Evolutionary conservation across 2,797 vertebrate species (phyloP), one percentile per base, ranked within the genome.

Genomic region (Betta splendens): DNA sequence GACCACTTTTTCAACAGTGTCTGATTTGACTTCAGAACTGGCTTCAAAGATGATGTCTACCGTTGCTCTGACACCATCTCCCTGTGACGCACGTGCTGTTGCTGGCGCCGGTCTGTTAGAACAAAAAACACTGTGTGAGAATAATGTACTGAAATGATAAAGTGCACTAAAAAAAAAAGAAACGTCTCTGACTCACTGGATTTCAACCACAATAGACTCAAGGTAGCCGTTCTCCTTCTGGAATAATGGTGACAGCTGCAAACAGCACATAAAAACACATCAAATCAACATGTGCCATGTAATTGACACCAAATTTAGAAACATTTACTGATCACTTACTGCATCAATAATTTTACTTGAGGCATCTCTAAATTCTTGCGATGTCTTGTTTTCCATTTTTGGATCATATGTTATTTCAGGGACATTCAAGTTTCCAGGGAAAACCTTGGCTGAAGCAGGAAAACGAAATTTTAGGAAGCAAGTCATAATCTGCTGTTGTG

Each of bases 381-480:
- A 80, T 8, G 0, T 7, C 2, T 2, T 56, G 7, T 26, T 0
- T 0, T 0, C 0, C 78, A 85, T 71, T 0, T 0, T 0, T 0
- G 0, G 0, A 0, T 0, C 0, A 22, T 28, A 86, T 0, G 0
- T 0, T 0, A n/a, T 0, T 0, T 0, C 0, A 2, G 1, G 0
- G 9, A 77, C 1, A 1, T 0, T 0, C 1, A 90, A 42, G 1
- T 15, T 0, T 48, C 78, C 80, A 40, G 78, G 83, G 53, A 86
- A 90, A 50, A 85, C 70, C 21, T 80, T 87, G 12, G 63, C 89
- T 90, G 22, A 64, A 84, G 58, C 0, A 55, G 16, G 2, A 70
- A 59, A 73, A 58, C 5, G 49, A 68, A 0, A 74, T 39, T 2
- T 17, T 29, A 15, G 26, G 2, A 59, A 8, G 31, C 3, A 4